These are phyloP conservation scores for Brachypodius melanocephalos DNA, from an alignment of 2,113 vertebrate genomes.

Conservation along the genomic window DNA sequence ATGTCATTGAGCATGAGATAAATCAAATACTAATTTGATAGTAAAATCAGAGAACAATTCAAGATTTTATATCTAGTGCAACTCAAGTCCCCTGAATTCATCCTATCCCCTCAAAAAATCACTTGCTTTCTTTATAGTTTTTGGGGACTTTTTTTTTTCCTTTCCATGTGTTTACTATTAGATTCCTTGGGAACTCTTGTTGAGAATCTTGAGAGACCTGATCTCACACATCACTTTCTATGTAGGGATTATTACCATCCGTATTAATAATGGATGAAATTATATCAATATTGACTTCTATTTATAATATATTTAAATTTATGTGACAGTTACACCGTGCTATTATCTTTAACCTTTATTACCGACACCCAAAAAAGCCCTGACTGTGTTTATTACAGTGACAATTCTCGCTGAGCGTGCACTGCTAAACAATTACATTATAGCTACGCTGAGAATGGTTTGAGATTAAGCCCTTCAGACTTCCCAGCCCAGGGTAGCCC, in stretches of 20 bases:
- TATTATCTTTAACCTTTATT: neutral
- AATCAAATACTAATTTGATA: neutral
- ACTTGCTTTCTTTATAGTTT: neutral
- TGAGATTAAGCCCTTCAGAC: neutral
- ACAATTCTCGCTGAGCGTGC: neutral
- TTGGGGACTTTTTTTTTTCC: fast-evolving
- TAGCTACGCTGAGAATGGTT: fast-evolving
- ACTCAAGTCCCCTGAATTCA: neutral
- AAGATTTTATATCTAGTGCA: neutral
- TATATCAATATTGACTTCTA: neutral
- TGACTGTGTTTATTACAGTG: neutral
- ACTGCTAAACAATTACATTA: neutral
- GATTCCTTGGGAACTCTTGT: neutral
- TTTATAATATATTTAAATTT: neutral
- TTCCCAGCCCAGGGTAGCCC: neutral
- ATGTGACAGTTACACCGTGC: neutral
- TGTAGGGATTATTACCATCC: neutral
- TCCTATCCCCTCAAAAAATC: neutral
- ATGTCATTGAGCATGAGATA: neutral
- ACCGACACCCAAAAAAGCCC: neutral
- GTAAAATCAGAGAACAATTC: neutral
- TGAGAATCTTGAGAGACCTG: neutral
- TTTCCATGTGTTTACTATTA: neutral
- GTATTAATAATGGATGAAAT: neutral
- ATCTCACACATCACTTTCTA: neutral